phyloP scores from a whole-genome alignment of 1,140 invertebrate species.

The Orchesella cincta region DNA sequence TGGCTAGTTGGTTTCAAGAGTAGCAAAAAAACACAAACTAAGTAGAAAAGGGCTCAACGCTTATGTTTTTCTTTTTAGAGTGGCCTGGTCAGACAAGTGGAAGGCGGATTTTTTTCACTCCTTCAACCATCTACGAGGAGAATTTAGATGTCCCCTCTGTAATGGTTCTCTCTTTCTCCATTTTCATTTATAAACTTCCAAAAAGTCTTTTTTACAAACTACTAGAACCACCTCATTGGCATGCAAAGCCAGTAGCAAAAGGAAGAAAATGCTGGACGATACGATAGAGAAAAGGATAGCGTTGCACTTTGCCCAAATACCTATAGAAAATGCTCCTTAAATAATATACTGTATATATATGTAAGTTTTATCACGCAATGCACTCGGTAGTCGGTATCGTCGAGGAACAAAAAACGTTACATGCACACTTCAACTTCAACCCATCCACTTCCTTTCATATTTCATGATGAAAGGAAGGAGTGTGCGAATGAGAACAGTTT shows the following conservation, averaged over 20 bases:
- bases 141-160: constrained; percentile 9
- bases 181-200: too few relatives aligned
- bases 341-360: too few relatives aligned
- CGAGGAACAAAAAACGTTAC: too few relatives aligned
- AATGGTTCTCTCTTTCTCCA: neutral
- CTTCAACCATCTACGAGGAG: neutral
- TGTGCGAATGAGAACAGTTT: too few relatives aligned
- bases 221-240: neutral
- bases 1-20: too few relatives aligned
- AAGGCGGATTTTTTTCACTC: constrained; percentile 4
- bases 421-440: constrained; percentile 13
- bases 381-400: too few relatives aligned
- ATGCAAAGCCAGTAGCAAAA: neutral
- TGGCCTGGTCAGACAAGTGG: constrained; percentile 2
- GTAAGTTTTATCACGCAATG: too few relatives aligned
- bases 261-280: neutral
- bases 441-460: neutral
- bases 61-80: neutral
- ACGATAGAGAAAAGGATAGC: neutral
- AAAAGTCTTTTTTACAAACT: neutral
- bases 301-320: neutral
- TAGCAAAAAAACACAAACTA: too few relatives aligned
- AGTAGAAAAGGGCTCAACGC: too few relatives aligned
- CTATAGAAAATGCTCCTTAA: too few relatives aligned
- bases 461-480: neutral